A percentile compares a stretch with the other conserved stretches of the same genome.
Conservation (phyloP, 2,888 invertebrate species). For the Sphinx pinastri region DNA sequence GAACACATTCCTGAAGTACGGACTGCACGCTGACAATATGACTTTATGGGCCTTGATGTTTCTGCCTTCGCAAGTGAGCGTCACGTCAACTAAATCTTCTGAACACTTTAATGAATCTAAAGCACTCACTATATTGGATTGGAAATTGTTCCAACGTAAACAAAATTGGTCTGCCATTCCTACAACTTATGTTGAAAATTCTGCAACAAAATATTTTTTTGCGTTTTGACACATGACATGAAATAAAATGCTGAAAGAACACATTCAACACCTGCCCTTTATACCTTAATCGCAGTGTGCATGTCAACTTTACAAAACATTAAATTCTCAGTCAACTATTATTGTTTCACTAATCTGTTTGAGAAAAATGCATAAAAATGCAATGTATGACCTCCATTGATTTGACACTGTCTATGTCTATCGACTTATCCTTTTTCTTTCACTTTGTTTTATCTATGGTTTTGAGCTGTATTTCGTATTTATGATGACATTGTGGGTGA, state of each 20-base stretch:
- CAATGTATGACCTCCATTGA: slow-evolving; percentile 80
- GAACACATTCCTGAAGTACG: slow-evolving; percentile 89
- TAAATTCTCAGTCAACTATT: slow-evolving; percentile 46
- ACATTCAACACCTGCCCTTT: slow-evolving; percentile 31
- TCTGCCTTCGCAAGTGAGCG: slow-evolving; percentile 88
- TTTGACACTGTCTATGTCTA: slow-evolving; percentile 59
- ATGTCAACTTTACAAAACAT: slow-evolving; percentile 53
- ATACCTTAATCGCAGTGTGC: slow-evolving; percentile 51
- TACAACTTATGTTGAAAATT: slow-evolving; percentile 60
- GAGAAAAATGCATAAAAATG: slow-evolving; percentile 75
- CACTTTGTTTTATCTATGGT: slow-evolving; percentile 47
- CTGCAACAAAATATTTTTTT: slow-evolving; percentile 56
- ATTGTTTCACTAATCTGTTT: slow-evolving; percentile 34
- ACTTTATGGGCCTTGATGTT: slow-evolving; percentile 90
- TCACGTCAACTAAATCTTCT: slow-evolving; percentile 89
- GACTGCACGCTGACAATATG: slow-evolving; percentile 89
- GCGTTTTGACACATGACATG: slow-evolving; percentile 54
- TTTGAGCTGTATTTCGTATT: background rate
- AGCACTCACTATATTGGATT: slow-evolving; percentile 87
- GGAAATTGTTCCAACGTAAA: slow-evolving; percentile 90
- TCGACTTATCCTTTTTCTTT: slow-evolving; percentile 61
- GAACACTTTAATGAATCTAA: slow-evolving; percentile 88
- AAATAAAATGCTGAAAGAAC: slow-evolving; percentile 35
- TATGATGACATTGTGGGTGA: too few species aligned
- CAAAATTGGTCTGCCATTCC: slow-evolving; percentile 87